Evolutionary conservation across 2,113 vertebrate genomes (phyloP).

Genomic region (Catagonus wagneri): DNA sequence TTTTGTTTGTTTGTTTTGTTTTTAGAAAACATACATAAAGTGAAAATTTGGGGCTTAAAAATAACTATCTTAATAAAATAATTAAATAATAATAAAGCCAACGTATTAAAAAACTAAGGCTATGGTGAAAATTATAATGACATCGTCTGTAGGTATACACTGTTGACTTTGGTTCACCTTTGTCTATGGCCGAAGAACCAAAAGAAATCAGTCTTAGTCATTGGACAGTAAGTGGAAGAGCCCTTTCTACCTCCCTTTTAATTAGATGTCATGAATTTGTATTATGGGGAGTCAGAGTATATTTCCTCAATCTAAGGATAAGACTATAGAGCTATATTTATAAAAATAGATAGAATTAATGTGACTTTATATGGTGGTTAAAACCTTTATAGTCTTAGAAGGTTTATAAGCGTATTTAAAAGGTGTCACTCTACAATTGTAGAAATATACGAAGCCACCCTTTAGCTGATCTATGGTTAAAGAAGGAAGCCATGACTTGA

Average conservation of each 20-base stretch:
- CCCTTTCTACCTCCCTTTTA: background rate
- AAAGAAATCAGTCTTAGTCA: background rate
- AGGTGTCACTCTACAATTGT: background rate
- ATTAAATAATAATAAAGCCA: background rate
- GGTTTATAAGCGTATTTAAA: background rate
- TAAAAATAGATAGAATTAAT: background rate
- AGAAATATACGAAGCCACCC: background rate
- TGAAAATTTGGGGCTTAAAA: background rate
- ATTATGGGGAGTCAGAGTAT: background rate
- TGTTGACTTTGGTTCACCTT: background rate
- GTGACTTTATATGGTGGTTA: background rate
- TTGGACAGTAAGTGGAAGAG: background rate
- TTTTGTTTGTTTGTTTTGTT: background rate
- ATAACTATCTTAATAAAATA: background rate
- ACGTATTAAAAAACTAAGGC: background rate
- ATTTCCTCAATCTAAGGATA: background rate
- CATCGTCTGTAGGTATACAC: background rate
- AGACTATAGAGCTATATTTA: background rate
- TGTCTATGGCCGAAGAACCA: background rate
- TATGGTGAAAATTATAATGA: background rate
- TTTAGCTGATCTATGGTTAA: background rate
- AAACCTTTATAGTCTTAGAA: background rate
- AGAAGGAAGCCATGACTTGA: constrained; percentile 23
- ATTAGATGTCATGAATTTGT: constrained; percentile 39
- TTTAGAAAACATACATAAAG: background rate